phyloP scores from a whole-genome alignment of 2,113 vertebrate genomes.

The Pluvialis apricaria region DNA sequence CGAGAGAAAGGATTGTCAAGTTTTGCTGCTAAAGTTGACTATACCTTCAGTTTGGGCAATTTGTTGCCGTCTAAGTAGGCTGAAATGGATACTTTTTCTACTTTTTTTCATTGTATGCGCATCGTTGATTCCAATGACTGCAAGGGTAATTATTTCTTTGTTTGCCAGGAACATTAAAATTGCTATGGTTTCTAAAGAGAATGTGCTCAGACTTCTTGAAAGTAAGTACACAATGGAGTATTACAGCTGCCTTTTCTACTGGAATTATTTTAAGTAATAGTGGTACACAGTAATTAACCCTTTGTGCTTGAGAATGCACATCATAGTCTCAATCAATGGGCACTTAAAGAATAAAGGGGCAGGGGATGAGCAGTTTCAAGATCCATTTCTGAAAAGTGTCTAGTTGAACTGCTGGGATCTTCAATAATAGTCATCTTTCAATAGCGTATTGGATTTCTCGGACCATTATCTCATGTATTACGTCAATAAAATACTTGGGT shows the following conservation, averaged over 20 bases:
- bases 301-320: constrained; percentile 1
- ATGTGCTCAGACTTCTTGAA: constrained; percentile 5
- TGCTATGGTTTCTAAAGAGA: constrained; percentile 36
- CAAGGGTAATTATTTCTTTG: constrained; percentile 49
- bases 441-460: not conserved
- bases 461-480: not conserved
- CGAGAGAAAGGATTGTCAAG: not conserved
- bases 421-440: not conserved
- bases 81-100: not conserved
- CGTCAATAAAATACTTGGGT: not conserved
- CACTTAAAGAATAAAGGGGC: not conserved
- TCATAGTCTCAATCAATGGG: not conserved
- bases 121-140: not conserved
- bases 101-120: not conserved
- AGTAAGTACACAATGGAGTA: constrained; percentile 1
- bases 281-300: constrained; percentile 30
- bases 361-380: not conserved
- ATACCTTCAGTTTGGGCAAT: not conserved
- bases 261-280: constrained; percentile 31
- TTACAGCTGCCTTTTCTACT: not conserved
- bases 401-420: not conserved
- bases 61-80: not conserved
- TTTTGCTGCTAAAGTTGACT: not conserved
- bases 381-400: not conserved
- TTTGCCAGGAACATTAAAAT: constrained; percentile 52